phyloP scores from a whole-genome alignment of 1,140 invertebrate species.

The Branchinecta lynchi region DNA sequence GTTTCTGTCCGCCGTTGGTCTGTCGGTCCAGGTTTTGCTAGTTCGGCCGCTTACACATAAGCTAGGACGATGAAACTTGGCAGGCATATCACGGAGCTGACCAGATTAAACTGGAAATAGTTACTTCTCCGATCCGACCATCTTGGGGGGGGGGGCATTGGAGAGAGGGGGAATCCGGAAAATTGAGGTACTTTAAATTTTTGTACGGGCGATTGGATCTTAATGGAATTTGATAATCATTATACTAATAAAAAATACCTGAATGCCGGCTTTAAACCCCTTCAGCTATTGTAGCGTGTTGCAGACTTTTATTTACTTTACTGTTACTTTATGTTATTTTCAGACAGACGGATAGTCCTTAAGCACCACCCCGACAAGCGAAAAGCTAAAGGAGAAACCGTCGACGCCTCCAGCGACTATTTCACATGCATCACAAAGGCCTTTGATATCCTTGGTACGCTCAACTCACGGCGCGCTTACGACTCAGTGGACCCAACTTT shows the following conservation, averaged over 20 bases:
- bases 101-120: no score
- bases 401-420: slow-evolving; percentile 77
- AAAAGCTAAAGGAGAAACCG: slow-evolving; percentile 65
- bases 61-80: no score
- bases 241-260: neutral
- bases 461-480: slow-evolving; percentile 65
- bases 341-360: slow-evolving; percentile 68
- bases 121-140: no score
- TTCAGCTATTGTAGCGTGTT: neutral
- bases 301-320: slow-evolving; percentile 3
- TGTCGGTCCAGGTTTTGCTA: no score
- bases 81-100: no score
- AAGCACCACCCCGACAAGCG: slow-evolving; percentile 96
- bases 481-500: slow-evolving; percentile 93
- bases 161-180: no score
- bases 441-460: slow-evolving; percentile 72
- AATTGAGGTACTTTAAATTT: no score
- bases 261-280: neutral
- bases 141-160: no score
- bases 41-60: no score
- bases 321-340: slow-evolving; percentile 25
- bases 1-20: no score
- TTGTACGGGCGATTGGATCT: no score
- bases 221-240: no score
- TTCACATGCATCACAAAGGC: slow-evolving; percentile 99